Base-by-base conservation (phyloP, 2,113 vertebrate species). In the Hemibagrus wyckioides region DNA sequence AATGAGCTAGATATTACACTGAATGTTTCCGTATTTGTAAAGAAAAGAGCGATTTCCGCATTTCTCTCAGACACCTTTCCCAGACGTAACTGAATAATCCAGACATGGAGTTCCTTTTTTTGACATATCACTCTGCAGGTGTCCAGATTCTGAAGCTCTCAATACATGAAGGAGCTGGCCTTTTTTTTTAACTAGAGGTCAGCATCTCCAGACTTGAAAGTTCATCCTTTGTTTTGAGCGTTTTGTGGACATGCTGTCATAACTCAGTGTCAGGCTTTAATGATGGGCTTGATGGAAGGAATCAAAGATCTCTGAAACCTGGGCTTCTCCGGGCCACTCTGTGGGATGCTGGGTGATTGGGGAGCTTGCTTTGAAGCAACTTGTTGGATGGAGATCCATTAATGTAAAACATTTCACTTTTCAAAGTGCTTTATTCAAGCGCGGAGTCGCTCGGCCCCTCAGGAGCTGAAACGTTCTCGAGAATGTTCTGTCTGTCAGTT, bases 371-470 rank as follows among this genome's bases (percentile, higher is more conserved):
- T 95, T 96, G 94, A 95, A 94, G 94, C 91, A 94, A 94, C 94
- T 94, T 93, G 93, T 95, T 92, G 94, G 95, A 94, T 91, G 69
- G 92, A 92, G 92, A 92, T 95, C 94, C 90, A 94, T 95, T 96
- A 94, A 96, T 95, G 94, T 95, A 95, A 94, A 95, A 94, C 93
- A 93, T 93, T 91, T 92, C 77, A 81, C 87, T 93, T 94, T 95
- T 94, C 94, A 95, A 95, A 92, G 92, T 87, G 88, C 93, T 89
- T 95, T 94, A 95, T 95, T 95, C 93, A 92, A 88, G 93, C 91
- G 89, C 69, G 6, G 88, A 94, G 93, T 92, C 90, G 89, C 85
- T 14, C 88, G 83, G 73, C 83, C 91, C 92, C 92, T 86, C 92
- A 90, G 93, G 94, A 94, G 90, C 94, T 92, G 91, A 87, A 89